A percentile compares a stretch with the other conserved stretches of the same genome.
phyloP scores from a whole-genome alignment of 1,140 invertebrate genomes.

The Drosophila novamexicana region DNA sequence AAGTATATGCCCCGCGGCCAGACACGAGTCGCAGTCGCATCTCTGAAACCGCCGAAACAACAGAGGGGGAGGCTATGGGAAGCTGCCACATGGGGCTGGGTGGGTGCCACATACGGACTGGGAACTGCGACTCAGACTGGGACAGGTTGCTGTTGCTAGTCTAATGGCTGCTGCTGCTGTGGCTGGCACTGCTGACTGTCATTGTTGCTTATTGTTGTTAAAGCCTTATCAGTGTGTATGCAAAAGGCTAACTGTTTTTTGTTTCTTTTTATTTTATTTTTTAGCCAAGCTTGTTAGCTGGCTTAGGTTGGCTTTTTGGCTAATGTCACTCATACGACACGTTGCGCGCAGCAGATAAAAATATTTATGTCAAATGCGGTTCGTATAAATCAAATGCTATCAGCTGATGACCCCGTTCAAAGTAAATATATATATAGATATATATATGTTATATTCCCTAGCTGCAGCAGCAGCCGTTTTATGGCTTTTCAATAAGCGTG shows the following conservation, averaged over 20 bases:
- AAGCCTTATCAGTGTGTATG: slow-evolving; percentile 73
- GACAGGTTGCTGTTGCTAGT: slow-evolving; percentile 57
- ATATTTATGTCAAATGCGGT: slow-evolving; percentile 75
- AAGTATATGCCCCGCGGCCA: slow-evolving; percentile 64
- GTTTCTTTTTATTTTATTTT: slow-evolving; percentile 29
- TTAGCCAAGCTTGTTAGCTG: slow-evolving; percentile 64
- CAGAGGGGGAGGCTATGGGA: background rate
- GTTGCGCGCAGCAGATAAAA: slow-evolving; percentile 73
- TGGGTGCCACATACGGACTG: slow-evolving; percentile 50
- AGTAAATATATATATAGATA: background rate
- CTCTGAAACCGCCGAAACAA: background rate
- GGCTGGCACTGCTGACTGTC: slow-evolving; percentile 35
- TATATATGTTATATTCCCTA: too few species aligned
- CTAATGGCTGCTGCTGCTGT: background rate
- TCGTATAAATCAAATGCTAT: slow-evolving; percentile 79
- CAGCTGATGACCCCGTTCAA: slow-evolving; percentile 75
- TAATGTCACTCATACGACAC: slow-evolving; percentile 82
- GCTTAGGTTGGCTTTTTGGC: slow-evolving; percentile 51
- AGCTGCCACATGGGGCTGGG: slow-evolving; percentile 29
- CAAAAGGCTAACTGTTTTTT: slow-evolving; percentile 61
- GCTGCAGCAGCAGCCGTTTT: slow-evolving; percentile 29
- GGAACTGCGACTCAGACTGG: slow-evolving; percentile 37
- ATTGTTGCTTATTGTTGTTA: slow-evolving; percentile 67
- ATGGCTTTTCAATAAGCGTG: slow-evolving; percentile 80
- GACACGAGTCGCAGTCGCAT: slow-evolving; percentile 34